Base-by-base conservation (phyloP, 1,140 invertebrate genomes). In the Lordiphosa clarofinis region DNA sequence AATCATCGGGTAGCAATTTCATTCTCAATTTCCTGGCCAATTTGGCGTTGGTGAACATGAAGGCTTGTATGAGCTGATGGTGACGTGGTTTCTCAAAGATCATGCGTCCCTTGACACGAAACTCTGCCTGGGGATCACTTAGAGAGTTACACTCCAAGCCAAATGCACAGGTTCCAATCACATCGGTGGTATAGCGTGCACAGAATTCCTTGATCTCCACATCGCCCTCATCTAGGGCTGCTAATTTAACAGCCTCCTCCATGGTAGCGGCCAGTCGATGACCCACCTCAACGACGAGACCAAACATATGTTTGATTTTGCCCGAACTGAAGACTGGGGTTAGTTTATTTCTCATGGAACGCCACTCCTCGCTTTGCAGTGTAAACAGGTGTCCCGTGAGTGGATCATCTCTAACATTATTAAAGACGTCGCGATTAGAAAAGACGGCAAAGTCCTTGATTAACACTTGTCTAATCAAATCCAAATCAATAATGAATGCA, bases 171-270 rank as follows among this genome's bases (percentile, higher is more conserved):
- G 84, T 89, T 0, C 90, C 90, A 15, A 92, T 91, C 1, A 91
- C 87, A 79, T 94, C 93, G 37, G 92, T 93, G 0, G 92, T 91
- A 63, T 91, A 94, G 43, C 91, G 90, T 0, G 91, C 90, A 42
- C 92, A 90, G 2, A 92, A 66, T 12, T 93, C 91, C 8, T 91
- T 91, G 24, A 92, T 89, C 24, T 78, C 33, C 90, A 91, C 40
- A 91, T 90, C 73, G 91, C 91, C 6, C 91, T 50, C 50, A 47
- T 68, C 58, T 0, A 78, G 31, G 38, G 84, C 55, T 8, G 52
- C 62, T 0, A 38, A 40, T 0, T 56, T 66, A 0, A 57, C 48
- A 1, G 19, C 33, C 6, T 56, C 52, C 0, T 70, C 62, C 44
- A 84, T 57, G 5, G 70, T 39, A 0, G 54, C 43, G 3, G 35